Percentiles rank a stretch among this genome's conserved stretches.
These are phyloP conservation scores for Leptopilina boulardi DNA, from an alignment of 1,140 invertebrate species.

Conservation along the genomic window DNA sequence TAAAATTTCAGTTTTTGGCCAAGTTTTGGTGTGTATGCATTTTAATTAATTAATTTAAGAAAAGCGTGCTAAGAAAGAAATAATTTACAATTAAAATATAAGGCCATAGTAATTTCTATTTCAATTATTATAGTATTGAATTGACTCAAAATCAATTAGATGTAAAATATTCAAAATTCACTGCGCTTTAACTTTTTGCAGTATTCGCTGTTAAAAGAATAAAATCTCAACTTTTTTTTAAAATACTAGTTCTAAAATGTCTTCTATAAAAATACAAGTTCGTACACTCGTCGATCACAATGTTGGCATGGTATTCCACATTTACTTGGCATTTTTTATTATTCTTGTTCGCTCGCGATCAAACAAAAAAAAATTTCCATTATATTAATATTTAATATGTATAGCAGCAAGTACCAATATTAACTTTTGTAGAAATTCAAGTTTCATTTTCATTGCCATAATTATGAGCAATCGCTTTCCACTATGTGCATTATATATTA, in stretches of 20 bases:
- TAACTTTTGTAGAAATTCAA: not conserved
- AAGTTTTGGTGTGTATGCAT: not conserved
- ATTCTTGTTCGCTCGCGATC: not conserved
- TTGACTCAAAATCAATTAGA: slow-evolving; percentile 9
- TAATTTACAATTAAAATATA: too few species aligned
- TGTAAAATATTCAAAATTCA: not conserved
- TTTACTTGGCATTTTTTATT: slow-evolving; percentile 5
- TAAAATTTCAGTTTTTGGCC: slow-evolving; percentile 12
- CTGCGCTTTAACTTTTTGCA: slow-evolving; percentile 1
- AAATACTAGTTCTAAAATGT: slow-evolving; percentile 21
- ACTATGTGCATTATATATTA: too few species aligned
- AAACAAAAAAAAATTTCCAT: not conserved
- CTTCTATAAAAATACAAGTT: slow-evolving; percentile 26
- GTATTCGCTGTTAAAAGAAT: slow-evolving; percentile 12
- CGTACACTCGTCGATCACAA: slow-evolving; percentile 22
- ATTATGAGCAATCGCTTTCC: not conserved
- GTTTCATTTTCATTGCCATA: not conserved
- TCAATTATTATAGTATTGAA: slow-evolving; percentile 5
- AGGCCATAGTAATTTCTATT: not conserved
- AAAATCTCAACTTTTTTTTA: slow-evolving; percentile 4
- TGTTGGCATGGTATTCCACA: slow-evolving; percentile 19
- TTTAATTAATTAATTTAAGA: not conserved
- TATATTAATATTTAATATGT: too few species aligned
- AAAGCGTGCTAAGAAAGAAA: not conserved
- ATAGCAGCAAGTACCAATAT: too few species aligned